Percentiles rank a stretch among this genome's conserved stretches.
These are phyloP conservation scores for Noctua janthe DNA, from an alignment of 2,888 invertebrate genomes.

Conservation along the genomic window DNA sequence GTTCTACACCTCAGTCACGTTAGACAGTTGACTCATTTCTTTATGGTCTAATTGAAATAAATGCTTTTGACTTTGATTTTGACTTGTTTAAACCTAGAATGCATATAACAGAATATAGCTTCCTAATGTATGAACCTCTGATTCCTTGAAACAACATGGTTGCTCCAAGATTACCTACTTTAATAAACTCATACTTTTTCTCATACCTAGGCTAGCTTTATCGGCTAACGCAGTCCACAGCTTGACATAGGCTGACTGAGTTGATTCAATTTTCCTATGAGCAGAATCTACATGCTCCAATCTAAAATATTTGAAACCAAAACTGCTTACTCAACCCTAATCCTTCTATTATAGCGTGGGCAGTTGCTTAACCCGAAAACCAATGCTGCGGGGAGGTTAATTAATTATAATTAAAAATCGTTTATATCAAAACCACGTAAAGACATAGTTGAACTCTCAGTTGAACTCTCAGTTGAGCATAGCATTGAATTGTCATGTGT, in stretches of 20 bases:
- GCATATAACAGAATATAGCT: background rate
- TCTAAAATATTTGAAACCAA: background rate
- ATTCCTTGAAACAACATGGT: background rate
- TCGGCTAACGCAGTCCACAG: background rate
- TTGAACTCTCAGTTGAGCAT: too few species aligned
- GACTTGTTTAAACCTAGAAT: background rate
- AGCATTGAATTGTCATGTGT: too few species aligned
- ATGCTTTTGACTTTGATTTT: too few species aligned
- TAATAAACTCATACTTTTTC: background rate
- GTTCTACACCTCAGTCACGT: background rate
- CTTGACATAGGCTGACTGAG: background rate
- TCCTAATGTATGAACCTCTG: background rate
- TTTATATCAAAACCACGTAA: too few species aligned
- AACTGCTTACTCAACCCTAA: background rate
- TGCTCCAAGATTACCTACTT: background rate
- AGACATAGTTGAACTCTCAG: too few species aligned
- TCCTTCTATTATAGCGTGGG: too few species aligned
- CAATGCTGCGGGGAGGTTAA: too few species aligned
- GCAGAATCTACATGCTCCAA: background rate
- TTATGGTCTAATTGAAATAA: too few species aligned
- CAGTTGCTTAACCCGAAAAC: too few species aligned
- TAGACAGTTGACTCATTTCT: conserved; percentile 1
- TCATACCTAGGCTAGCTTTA: background rate
- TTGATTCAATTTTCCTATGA: background rate
- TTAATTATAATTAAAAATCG: too few species aligned